These are phyloP conservation scores for Buphagus erythrorhynchus DNA, from an alignment of 2,797 vertebrate species.

Conservation along the genomic window DNA sequence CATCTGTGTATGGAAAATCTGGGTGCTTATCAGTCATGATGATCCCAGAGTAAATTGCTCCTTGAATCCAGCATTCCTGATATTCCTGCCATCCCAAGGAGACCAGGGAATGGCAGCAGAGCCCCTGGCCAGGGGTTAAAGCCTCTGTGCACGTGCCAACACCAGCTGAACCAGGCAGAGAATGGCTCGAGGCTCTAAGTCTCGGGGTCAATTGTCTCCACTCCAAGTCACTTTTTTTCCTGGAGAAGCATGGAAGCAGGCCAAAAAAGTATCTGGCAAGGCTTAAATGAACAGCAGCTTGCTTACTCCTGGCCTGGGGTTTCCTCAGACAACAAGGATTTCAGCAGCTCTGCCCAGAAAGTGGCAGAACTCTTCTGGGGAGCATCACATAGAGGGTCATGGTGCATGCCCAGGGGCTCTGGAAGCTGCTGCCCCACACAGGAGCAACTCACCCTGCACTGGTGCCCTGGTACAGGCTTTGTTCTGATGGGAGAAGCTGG, in stretches of 20 bases:
- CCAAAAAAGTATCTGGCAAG: slow-evolving; percentile 56
- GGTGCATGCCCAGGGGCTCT: background rate
- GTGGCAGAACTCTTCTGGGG: background rate
- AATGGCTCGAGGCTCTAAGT: slow-evolving; percentile 15
- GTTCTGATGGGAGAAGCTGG: no score
- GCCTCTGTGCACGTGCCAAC: background rate
- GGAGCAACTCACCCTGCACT: background rate
- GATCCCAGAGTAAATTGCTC: background rate
- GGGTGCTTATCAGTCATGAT: background rate
- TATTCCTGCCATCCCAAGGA: background rate
- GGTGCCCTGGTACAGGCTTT: background rate
- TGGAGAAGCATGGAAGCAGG: slow-evolving; percentile 37
- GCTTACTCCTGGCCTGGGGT: background rate
- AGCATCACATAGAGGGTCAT: fast-evolving
- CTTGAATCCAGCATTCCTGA: background rate
- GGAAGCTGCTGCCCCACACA: background rate
- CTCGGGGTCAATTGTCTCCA: slow-evolving; percentile 51
- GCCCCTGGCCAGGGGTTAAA: background rate
- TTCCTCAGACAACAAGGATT: background rate
- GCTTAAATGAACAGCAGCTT: slow-evolving; percentile 59
- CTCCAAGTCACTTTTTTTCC: slow-evolving; percentile 24
- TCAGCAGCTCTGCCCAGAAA: background rate
- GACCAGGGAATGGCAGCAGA: background rate
- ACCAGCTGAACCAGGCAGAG: slow-evolving; percentile 40
- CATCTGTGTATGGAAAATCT: fast-evolving